Base-by-base conservation (phyloP, 2,888 invertebrate species). In the Bombylius major region DNA sequence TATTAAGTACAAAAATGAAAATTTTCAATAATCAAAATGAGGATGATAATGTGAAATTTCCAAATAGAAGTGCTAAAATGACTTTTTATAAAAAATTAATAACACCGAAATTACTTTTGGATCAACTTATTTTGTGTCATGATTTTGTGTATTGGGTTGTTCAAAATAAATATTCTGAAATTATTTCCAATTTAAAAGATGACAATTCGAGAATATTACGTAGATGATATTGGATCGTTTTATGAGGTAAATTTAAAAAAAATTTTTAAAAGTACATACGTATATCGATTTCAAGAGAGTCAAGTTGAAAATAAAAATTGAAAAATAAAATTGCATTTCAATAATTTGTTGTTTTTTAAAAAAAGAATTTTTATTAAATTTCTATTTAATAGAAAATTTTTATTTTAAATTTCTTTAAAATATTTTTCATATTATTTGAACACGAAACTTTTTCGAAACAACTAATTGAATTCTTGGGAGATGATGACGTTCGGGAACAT, bases 61-160 rank as follows among this genome's bases (percentile, higher is more conserved):
- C 11, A 42, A 42, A 42, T 42, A 6, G 11, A 42, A 42, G 7
- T 42, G 11, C 6, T 36, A 36, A 36, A 36, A 1, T 9, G 4
- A 42, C 11, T 42, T 42, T 31, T 14, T 45, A 39, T n/a, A 47
- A 39, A 45, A 13, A 23, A 23, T 23, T 36, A n/a, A 70, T 73
- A 63, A 70, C 72, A 61, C 70, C 70, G 44, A 72, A 73, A 72
- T 67, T 72, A 65, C 69, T 73, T 61, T 67, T 73, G 66, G 69
- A 64, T 65, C 70, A 72, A 71, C 69, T 73, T 66, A 70, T 70
- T 61, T 67, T 71, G 58, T 73, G 71, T 64, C 67, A 69, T 65
- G 68, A 72, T 65, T 73, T 73, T 68, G 73, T 72, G 70, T 74
- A 75, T 69, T 75, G 74, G 75, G 67, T 74, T 65, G 73, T 75